Base-by-base conservation (phyloP, 1,140 invertebrate species). In the Drosophila tristis region DNA sequence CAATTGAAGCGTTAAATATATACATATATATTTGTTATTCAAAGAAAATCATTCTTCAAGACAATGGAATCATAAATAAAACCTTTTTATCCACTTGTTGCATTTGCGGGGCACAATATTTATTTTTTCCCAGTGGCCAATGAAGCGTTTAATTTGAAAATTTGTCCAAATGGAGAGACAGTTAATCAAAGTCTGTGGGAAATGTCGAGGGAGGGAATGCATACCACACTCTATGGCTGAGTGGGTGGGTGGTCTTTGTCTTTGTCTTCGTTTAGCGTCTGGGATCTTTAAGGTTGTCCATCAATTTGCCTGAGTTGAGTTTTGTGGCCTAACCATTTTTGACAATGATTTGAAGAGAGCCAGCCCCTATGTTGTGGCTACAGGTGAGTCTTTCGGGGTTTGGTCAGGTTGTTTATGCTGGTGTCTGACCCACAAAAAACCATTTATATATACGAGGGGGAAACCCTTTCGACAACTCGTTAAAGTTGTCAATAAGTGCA, bases 401-500 rank as follows among this genome's bases (percentile, higher is more conserved):
- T 20, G 29, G 15, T 26, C 31, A 39, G 47, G 29, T 58, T 44
- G 42, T 31, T 57, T 67, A 76, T 75, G 72, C 74, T 76, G 73
- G 72, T 74, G 20, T 20, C 20, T 70, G 67, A 56, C 74, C 78
- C 74, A 60, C 80, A 82, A 87, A 70, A 20, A 20, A 20, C 2
- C 68, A 72, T 87, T 76, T 79, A 78, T 78, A 80, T 81, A 74
- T 74, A 59, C 56, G 63, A 56, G 45, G 31, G 48, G 60, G 68
- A 60, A 72, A 50, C 62, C 29, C 29, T 55, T 66, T 60, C 67
- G 73, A 47, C 56, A 71, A 80, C 81, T 86, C 84, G 84, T 87
- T 87, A 87, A 87, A 87, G 84, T 87, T 87, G 84, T 87, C 84
- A 87, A 87, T 87, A 87, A 87, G 84, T 87, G 84, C 84, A 89